These are phyloP conservation scores for Homarus gammarus DNA, from an alignment of 2,888 invertebrate species.

Conservation along the genomic window DNA sequence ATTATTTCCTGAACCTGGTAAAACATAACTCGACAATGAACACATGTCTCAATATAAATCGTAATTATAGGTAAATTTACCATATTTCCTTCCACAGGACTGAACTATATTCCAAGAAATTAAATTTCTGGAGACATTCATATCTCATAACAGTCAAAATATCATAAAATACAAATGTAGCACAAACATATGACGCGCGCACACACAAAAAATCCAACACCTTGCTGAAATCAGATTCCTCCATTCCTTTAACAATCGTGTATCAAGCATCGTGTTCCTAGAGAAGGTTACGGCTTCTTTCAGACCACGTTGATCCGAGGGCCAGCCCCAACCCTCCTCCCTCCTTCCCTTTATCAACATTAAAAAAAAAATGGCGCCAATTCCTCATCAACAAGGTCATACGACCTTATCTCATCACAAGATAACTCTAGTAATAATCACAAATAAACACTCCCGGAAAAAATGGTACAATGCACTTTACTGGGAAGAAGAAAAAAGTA, in stretches of 20 bases:
- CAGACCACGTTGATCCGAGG: background rate
- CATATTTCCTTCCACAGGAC: no score
- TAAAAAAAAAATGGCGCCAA: background rate
- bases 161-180: no score
- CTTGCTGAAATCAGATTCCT: background rate
- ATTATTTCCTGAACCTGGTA: no score
- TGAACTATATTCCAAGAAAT: no score
- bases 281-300: conserved; percentile 9
- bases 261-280: conserved; percentile 3
- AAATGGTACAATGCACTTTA: no score
- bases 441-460: no score
- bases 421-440: no score
- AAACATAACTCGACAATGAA: no score
- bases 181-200: background rate
- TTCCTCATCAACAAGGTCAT: background rate
- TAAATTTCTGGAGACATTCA: no score
- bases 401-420: background rate
- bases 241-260: background rate
- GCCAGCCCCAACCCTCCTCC: background rate
- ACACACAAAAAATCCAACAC: background rate
- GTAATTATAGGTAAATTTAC: no score
- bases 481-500: background rate
- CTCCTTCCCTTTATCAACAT: background rate
- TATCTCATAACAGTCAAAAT: no score
- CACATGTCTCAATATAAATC: no score